A percentile compares a stretch with the other conserved stretches of the same genome.
phyloP scores from a whole-genome alignment of 2,797 vertebrate genomes.

The Varecia variegata region DNA sequence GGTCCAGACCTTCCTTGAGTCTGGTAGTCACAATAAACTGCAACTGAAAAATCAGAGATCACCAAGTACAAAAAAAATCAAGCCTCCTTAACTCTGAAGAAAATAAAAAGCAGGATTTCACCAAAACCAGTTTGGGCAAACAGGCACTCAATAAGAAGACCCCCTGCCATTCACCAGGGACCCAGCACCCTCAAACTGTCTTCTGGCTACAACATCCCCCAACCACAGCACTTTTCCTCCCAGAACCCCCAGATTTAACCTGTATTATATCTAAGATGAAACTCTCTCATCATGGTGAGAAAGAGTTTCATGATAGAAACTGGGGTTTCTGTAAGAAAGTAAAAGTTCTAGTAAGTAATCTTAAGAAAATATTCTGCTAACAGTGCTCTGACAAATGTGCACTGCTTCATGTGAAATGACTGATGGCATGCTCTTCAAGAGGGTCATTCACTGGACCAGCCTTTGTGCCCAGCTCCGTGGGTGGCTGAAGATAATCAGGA shows the following conservation, averaged over 20 bases:
- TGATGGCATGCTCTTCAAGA: not conserved
- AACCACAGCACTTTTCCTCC: not conserved
- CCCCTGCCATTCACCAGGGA: rapidly evolving
- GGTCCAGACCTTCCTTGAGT: not conserved
- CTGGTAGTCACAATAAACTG: not conserved
- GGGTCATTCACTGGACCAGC: not conserved
- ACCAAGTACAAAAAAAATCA: not conserved
- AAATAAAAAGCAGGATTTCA: not conserved
- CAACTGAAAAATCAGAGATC: not conserved
- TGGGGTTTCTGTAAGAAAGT: not conserved
- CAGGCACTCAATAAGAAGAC: not conserved
- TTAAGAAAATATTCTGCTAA: not conserved
- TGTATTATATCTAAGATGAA: not conserved
- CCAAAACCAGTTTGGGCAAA: not conserved
- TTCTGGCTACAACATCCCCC: not conserved
- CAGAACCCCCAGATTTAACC: not conserved
- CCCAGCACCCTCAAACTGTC: not conserved
- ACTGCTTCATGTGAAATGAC: not conserved
- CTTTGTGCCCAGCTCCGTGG: not conserved
- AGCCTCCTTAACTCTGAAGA: not conserved
- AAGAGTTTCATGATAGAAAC: too few species aligned
- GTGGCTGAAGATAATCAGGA: not conserved
- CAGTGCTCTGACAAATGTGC: not conserved
- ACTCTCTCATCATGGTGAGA: not conserved
- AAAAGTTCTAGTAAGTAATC: not conserved